Base-by-base conservation (phyloP, 2,888 invertebrate genomes). In the Cybosia mesomella region DNA sequence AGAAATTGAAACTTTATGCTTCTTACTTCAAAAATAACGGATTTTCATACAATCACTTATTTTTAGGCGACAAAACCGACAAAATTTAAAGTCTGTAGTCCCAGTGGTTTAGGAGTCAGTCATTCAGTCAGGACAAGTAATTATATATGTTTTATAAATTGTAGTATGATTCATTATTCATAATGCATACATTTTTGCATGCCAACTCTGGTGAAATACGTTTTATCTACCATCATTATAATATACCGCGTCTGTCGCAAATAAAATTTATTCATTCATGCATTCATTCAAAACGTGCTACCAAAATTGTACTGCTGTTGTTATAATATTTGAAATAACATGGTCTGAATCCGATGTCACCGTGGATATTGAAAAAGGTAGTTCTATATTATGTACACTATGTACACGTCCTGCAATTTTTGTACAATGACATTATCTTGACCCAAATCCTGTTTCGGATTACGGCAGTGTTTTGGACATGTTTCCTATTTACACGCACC, bases 401-500 rank as follows among this genome's bases (percentile, higher is more conserved):
- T 49, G 49, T 49, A 49, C 49, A 49, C 1, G 21, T 34, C n/a
- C 62, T 70, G 39, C 24, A 59, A 39, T 24, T 63, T 43, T 66
- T 34, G 60, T 43, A 15, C 28, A n/a, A 43, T 43, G 55, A 55
- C 54, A 72, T 72, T 79, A 76, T 80, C 70, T 71, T 66, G 79
- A 69, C 73, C 78, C 73, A 22, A 70, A 71, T 71, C 68, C 49
- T 58, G 62, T 65, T 70, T 70, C 67, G 70, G 57, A 54, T 55
- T 67, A 78, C 71, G 69, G 8, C 1, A 49, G 9, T 49, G n/a
- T 49, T 8, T 49, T 49, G 49, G n/a, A 8, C 49, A 49, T 18
- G 8, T 49, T 43, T 69, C 70, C 54, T 73, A 68, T 77, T 77
- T 78, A n/a, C n/a, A n/a, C n/a, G 73, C 73, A 70, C 73, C 65